Evolutionary conservation across 2,797 vertebrate species (phyloP), one percentile per base, ranked within the genome.

Genomic region (Remorina albescens): DNA sequence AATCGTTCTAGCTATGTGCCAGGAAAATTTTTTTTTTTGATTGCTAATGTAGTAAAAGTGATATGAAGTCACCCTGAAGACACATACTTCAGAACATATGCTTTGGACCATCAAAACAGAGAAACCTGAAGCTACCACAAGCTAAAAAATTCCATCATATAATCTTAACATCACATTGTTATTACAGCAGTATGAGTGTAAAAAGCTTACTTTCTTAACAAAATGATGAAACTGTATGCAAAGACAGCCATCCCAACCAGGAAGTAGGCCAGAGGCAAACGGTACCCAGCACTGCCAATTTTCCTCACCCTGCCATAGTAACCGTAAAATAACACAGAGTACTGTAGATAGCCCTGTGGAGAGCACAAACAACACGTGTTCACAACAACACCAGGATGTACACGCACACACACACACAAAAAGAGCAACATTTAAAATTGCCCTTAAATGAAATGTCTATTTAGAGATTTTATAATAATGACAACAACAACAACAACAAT

Each of bases 211-310:
- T 97, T 99, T 92, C 96, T 96, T 30, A 99, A 81, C 26, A 99
- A 95, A 75, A 96, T 96, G 94, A 99, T 95, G 95, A 99, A 99
- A 88, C 98, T 99, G 93, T 97, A 99, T 49, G 96, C 98, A 75
- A 99, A 99, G 66, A 99, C 97, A 0, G 97, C 97, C 97, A 99
- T 98, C 59, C 98, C 98, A 60, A 98, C 98, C 76, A 99, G 94
- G 92, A 99, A 99, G 84, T 99, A 99, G 0, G 98, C 98, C 42
- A 99, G 92, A 1, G 98, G 98, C 67, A 99, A 86, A 10, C 96
- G 92, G 77, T 99, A 99, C 2, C 98, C 97, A 0, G 96, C 97
- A 2, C 95, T 94, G 64, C 98, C 98, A 7, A 99, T 97, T 84
- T 95, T 96, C 83, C 97, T 94, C 44, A 97, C 94, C 0, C 90